Conservation (phyloP, 92 coral and sea anemone species). For the Muricea muricata region DNA sequence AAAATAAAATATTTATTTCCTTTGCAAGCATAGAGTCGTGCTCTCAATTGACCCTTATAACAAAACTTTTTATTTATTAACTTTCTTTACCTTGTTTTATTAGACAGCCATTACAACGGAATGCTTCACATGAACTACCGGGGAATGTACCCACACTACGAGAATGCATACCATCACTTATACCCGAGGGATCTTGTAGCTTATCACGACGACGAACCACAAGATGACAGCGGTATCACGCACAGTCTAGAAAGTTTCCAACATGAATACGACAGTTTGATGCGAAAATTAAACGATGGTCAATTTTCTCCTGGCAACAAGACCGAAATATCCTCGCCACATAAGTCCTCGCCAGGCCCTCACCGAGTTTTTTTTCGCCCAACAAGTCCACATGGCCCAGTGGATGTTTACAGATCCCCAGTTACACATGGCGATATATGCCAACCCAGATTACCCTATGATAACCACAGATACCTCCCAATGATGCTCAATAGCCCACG, state of each 20-base stretch:
- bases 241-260: slow-evolving; percentile 25
- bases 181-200: background rate
- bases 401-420: background rate
- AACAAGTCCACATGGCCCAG: background rate
- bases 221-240: slow-evolving; percentile 6
- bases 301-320: background rate
- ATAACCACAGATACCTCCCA: slow-evolving; percentile 4
- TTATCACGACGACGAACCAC: background rate
- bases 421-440: slow-evolving; percentile 16
- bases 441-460: background rate
- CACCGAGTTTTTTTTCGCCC: background rate
- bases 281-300: slow-evolving; percentile 9
- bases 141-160: slow-evolving; percentile 14
- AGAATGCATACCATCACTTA: background rate
- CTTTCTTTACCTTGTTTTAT: background rate
- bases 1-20: no score
- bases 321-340: background rate
- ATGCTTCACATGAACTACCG: slow-evolving; percentile 29
- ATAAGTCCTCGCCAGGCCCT: background rate
- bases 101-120: slow-evolving; percentile 4
- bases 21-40: no score
- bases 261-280: slow-evolving; percentile 39
- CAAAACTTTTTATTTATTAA: no score
- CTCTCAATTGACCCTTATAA: no score
- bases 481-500: slow-evolving; percentile 28